Conservation (phyloP, 1,140 invertebrate species). For the Caenorhabditis briggsae region DNA sequence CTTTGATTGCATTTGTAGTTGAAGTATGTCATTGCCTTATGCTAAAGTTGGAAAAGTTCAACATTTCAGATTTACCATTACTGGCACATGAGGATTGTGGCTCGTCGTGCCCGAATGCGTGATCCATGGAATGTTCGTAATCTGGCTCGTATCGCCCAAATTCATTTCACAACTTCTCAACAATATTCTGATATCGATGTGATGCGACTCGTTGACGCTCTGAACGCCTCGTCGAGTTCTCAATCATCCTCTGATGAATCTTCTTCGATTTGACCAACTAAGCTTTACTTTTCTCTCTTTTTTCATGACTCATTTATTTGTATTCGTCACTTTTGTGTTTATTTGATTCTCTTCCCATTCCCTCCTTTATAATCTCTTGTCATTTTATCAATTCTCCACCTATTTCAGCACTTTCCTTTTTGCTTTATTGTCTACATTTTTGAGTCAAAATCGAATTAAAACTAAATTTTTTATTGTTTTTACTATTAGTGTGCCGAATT, state of each 20-base stretch:
- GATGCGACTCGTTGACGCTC: conserved; percentile 35
- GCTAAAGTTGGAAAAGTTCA: background rate
- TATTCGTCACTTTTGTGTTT: conserved; percentile 18
- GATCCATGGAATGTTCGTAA: conserved; percentile 44
- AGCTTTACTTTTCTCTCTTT: background rate
- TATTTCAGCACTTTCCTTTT: background rate
- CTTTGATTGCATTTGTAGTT: conserved; percentile 25
- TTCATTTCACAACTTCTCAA: conserved; percentile 57
- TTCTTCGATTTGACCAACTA: background rate
- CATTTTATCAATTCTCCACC: conserved; percentile 3
- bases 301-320: conserved; percentile 32
- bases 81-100: conserved; percentile 51
- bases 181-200: conserved; percentile 41
- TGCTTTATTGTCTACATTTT: background rate
- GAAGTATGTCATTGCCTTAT: conserved; percentile 22
- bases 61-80: conserved; percentile 49
- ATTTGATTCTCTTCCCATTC: conserved; percentile 1
- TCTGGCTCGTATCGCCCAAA: conserved; percentile 52
- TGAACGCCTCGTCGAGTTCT: background rate
- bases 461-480: background rate
- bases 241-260: conserved; percentile 9
- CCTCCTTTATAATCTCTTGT: background rate
- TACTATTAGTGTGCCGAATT: too few relatives aligned
- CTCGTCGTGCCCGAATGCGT: conserved; percentile 24
- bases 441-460: background rate